Conservation (phyloP, 2,113 vertebrate species). For the Stigmatopora argus region DNA sequence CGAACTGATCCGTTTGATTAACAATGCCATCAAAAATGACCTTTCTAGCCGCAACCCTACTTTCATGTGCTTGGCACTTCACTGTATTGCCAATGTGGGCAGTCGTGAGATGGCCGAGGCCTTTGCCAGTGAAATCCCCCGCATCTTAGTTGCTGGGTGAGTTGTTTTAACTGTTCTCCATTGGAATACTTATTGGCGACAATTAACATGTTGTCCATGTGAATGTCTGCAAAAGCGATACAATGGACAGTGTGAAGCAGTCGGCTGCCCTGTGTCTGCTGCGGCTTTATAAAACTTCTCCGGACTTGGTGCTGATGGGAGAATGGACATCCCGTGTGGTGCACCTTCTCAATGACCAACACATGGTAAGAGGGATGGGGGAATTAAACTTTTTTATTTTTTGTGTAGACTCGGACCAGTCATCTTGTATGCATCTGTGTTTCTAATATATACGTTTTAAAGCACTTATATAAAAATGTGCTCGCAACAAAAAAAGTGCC, state of each 20-base stretch:
- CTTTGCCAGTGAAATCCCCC: constrained; percentile 86
- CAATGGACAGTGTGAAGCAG: constrained; percentile 94
- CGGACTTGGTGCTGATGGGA: constrained; percentile 88
- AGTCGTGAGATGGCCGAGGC: constrained; percentile 93
- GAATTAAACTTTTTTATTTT: not conserved
- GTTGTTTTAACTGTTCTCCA: constrained; percentile 19
- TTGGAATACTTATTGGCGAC: not conserved
- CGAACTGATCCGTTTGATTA: constrained; percentile 89
- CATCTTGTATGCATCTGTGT: not conserved
- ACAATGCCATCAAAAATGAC: constrained; percentile 93
- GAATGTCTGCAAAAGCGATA: constrained; percentile 70
- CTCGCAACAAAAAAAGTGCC: too few relatives aligned
- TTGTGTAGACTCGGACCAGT: too few relatives aligned
- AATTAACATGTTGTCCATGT: constrained; percentile 1
- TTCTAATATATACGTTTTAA: not conserved
- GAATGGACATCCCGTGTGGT: constrained; percentile 91
- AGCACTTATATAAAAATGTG: too few relatives aligned
- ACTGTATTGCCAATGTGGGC: constrained; percentile 91
- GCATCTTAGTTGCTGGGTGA: constrained; percentile 89
- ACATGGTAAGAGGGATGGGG: constrained; percentile 75
- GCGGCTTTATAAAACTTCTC: constrained; percentile 86
- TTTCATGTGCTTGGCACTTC: constrained; percentile 92
- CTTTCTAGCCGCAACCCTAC: constrained; percentile 91
- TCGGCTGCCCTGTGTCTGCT: constrained; percentile 86
- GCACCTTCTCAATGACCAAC: constrained; percentile 88